Base-by-base conservation (phyloP, 2,797 vertebrate species). In the Hozukius guyotensis region DNA sequence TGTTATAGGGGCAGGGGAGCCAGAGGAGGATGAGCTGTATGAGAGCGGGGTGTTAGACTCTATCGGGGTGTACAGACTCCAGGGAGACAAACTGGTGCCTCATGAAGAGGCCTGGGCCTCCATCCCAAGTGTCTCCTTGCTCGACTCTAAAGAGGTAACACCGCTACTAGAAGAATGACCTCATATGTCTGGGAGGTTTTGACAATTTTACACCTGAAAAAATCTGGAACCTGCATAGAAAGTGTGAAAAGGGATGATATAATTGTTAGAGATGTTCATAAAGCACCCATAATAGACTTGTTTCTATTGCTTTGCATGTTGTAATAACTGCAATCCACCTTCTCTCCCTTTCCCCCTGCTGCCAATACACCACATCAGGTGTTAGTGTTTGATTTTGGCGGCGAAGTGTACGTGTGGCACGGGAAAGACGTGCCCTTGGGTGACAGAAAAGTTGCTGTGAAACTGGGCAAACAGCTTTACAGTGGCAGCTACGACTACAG, bases 311-410 rank as follows among this genome's bases (percentile, higher is more conserved):
- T 55, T n/a, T 56, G 2, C 10, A 36, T 64, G 18, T 24, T 49
- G 13, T 34, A 34, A 46, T 32, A 27, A 42, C 29, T 36, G 4
- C 18, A 16, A 3, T 71, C 24, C 9, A 3, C 55, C 20, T 8
- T 24, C 10, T 55, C 42, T 64, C 56, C 27, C 52, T 4, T 12
- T 29, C 25, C 11, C 42, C 22, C 5, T 69, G 1, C 16, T 34
- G 38, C 25, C 29, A 4, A 61, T 5, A 6, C 34, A 11, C 2
- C 34, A 46, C 69, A 3, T 20, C 87, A 97, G 96, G 96, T 95
- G 6, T 88, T 97, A 64, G 95, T 97, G 86, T 96, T 96, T 90
- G 96, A 97, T 85, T 97, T 97, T 88, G 96, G 96, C 69, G 67
- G 94, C 0, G 96, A 97, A 80, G 93, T 97, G 77, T 97, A 97